phyloP scores from a whole-genome alignment of 1,140 invertebrate species.

The Heliconius hermathena region DNA sequence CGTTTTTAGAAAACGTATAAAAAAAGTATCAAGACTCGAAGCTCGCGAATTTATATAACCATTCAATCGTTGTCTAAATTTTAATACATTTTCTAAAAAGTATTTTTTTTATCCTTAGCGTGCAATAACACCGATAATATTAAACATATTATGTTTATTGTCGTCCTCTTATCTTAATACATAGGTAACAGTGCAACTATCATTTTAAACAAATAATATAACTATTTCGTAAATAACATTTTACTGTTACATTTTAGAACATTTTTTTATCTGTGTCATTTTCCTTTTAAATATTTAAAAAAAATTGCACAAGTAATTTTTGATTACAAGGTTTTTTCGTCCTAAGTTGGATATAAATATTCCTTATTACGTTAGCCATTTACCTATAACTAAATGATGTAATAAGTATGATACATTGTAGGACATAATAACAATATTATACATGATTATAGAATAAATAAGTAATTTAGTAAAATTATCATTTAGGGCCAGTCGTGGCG shows the following conservation, averaged over 20 bases:
- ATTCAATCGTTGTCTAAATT: too few relatives aligned
- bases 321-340: too few relatives aligned
- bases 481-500: too few relatives aligned
- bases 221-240: slow-evolving; percentile 17
- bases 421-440: background rate
- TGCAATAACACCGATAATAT: too few relatives aligned
- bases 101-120: too few relatives aligned
- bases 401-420: slow-evolving; percentile 3
- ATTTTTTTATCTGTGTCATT: background rate
- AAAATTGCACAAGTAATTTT: background rate
- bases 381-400: background rate
- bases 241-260: background rate
- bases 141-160: background rate
- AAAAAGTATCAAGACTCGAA: too few relatives aligned
- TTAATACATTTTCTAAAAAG: too few relatives aligned
- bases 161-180: background rate
- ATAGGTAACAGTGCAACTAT: slow-evolving; percentile 1
- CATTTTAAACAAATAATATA: slow-evolving; percentile 19
- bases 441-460: background rate
- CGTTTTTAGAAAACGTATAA: too few relatives aligned
- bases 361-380: background rate
- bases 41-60: too few relatives aligned
- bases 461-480: too few relatives aligned
- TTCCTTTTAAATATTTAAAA: background rate
- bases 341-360: too few relatives aligned